Evolutionary conservation across 2,113 vertebrate genomes (phyloP).

Genomic region (Cathartes aura): DNA sequence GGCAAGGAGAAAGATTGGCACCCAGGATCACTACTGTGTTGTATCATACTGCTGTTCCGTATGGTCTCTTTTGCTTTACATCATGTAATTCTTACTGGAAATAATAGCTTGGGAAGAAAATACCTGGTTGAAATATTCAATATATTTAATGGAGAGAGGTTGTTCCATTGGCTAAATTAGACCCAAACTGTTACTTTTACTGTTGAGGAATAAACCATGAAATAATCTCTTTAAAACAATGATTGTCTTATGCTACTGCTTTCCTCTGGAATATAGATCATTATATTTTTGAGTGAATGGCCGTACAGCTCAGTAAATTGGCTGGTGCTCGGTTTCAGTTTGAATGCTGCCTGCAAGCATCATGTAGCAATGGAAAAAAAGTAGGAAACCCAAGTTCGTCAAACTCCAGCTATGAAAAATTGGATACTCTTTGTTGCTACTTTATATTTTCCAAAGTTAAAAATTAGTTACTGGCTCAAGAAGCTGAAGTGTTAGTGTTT

Average conservation of each 20-base stretch:
- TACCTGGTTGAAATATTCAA: not conserved
- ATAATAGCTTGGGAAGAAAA: not conserved
- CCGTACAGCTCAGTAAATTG: not conserved
- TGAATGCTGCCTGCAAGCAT: not conserved
- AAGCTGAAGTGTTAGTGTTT: not conserved
- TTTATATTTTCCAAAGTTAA: not conserved
- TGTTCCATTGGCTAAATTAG: not conserved
- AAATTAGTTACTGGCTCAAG: not conserved
- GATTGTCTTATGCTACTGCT: not conserved
- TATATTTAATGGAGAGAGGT: not conserved
- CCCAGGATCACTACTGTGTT: fast-evolving
- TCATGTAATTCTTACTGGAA: not conserved
- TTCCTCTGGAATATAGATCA: not conserved
- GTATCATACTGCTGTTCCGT: not conserved
- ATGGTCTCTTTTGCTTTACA: not conserved
- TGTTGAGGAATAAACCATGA: not conserved
- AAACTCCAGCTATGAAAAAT: not conserved
- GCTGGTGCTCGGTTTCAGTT: not conserved
- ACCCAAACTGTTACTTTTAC: not conserved
- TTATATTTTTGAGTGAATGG: not conserved
- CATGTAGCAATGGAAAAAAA: not conserved
- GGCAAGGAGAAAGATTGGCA: not conserved
- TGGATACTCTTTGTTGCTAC: not conserved
- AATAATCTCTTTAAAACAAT: not conserved
- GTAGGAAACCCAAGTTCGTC: not conserved